A percentile compares a stretch with the other conserved stretches of the same genome.
These are phyloP conservation scores for Liasis olivaceus DNA, from an alignment of 2,797 vertebrate species.

Conservation along the genomic window DNA sequence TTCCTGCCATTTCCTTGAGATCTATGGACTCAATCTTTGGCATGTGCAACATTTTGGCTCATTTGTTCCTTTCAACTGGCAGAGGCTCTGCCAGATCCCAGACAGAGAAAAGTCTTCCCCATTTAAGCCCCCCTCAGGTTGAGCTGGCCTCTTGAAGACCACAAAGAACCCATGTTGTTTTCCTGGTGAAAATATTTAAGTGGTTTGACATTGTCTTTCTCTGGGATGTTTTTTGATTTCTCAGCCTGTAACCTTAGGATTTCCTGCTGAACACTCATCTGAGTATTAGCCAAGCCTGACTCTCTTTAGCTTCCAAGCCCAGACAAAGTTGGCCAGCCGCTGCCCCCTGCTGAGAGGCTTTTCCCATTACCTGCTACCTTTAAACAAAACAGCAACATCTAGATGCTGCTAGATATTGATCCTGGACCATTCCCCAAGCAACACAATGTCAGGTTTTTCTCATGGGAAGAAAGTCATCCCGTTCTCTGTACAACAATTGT, in stretches of 20 bases:
- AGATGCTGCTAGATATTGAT: neutral
- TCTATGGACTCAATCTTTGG: neutral
- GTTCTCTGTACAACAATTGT: too few species aligned
- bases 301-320: neutral
- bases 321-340: neutral
- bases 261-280: neutral
- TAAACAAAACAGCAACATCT: neutral
- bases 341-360: neutral
- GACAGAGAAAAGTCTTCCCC: neutral
- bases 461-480: too few species aligned
- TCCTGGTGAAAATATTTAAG: neutral
- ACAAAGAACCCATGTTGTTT: neutral
- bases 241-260: neutral
- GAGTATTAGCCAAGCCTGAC: neutral
- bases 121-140: neutral
- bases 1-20: neutral
- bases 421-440: neutral
- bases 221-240: neutral
- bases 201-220: neutral
- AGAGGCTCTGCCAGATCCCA: neutral
- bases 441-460: too few species aligned
- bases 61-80: neutral
- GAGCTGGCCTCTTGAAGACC: neutral
- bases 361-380: neutral
- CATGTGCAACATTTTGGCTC: neutral